phyloP scores from a whole-genome alignment of 1,140 invertebrate genomes.

The Penaeus vannamei region DNA sequence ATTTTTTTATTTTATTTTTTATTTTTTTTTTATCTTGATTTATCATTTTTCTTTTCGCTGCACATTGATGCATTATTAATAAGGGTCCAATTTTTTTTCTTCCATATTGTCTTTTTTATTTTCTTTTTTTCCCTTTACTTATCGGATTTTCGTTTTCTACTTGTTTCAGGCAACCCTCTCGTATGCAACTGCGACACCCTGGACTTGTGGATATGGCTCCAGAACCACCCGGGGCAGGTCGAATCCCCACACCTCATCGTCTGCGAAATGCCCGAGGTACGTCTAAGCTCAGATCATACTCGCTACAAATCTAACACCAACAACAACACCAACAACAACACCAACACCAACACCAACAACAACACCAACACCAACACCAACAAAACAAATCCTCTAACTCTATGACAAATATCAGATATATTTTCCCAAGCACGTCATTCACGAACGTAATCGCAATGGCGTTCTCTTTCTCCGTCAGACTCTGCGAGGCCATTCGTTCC shows the following conservation, averaged over 20 bases:
- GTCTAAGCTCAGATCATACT: neutral
- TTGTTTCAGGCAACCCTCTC: constrained; percentile 83
- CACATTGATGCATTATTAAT: no score
- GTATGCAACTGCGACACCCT: constrained; percentile 87
- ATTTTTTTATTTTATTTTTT: no score
- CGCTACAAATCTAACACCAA: neutral
- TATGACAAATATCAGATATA: no score
- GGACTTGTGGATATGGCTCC: constrained; percentile 89
- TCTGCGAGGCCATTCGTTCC: constrained; percentile 81
- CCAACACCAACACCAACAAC: neutral
- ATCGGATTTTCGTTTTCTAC: neutral
- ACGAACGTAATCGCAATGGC: neutral
- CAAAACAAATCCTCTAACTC: no score
- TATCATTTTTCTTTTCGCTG: no score
- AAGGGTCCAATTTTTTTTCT: no score
- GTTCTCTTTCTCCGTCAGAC: constrained; percentile 36
- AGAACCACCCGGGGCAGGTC: constrained; percentile 84
- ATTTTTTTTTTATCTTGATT: no score
- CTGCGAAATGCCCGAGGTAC: constrained; percentile 62
- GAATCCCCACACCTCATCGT: constrained; percentile 35
- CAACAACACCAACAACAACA: neutral
- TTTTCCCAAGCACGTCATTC: neutral
- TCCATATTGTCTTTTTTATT: neutral
- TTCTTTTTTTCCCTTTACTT: neutral
- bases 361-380: no score